Conservation (phyloP, 1,140 invertebrate genomes). For the Pseudachorutes palmiensis region DNA sequence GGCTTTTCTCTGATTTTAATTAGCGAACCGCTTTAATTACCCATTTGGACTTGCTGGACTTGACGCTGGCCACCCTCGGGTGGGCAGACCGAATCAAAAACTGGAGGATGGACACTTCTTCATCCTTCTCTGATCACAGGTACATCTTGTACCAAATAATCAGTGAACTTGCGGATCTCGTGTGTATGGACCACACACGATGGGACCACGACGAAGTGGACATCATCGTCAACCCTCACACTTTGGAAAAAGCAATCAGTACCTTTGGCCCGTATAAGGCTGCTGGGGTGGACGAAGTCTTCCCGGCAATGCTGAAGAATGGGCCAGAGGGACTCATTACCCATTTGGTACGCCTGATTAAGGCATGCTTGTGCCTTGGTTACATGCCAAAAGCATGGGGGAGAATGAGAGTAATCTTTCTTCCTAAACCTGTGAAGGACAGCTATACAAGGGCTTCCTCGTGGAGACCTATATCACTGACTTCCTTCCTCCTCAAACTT, state of each 20-base stretch:
- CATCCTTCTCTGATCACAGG: constrained; percentile 24
- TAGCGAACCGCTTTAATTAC: too few species aligned
- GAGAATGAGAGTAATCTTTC: constrained; percentile 16
- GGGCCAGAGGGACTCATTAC: neutral
- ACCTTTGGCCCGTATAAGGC: constrained; percentile 20
- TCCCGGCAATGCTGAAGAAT: constrained; percentile 22
- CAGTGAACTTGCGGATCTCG: neutral
- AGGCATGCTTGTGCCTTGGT: constrained; percentile 21
- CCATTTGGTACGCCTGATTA: neutral
- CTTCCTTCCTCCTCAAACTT: constrained; percentile 26
- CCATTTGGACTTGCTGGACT: too few species aligned
- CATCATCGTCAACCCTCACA: neutral
- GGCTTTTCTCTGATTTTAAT: too few species aligned
- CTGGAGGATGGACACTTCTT: constrained; percentile 19
- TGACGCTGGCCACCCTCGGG: constrained; percentile 11
- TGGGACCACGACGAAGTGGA: neutral
- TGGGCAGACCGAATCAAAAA: neutral
- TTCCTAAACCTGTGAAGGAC: constrained; percentile 28
- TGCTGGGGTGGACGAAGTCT: constrained; percentile 22
- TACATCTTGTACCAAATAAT: constrained; percentile 10
- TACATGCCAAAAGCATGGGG: constrained; percentile 19
- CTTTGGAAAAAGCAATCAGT: constrained; percentile 7
- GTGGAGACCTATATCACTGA: constrained; percentile 29
- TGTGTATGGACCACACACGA: neutral
- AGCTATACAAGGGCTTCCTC: constrained; percentile 9